These are phyloP conservation scores for Spicauda simplicius DNA, from an alignment of 2,888 invertebrate genomes.

Conservation along the genomic window DNA sequence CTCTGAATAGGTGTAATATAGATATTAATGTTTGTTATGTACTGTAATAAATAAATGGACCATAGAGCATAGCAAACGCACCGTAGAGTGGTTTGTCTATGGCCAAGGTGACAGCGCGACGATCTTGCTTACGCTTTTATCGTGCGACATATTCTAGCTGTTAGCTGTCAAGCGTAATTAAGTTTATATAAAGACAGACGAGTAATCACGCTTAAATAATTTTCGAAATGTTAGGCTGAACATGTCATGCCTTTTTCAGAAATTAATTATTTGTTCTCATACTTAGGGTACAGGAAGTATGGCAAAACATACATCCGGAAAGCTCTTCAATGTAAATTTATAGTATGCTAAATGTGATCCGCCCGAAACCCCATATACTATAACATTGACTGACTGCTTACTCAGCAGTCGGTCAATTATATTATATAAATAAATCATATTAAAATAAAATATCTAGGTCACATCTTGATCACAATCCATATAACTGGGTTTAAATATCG, in stretches of 20 bases:
- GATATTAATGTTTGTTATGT: slow-evolving; percentile 39
- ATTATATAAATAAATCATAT: too few species aligned
- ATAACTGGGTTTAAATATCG: too few species aligned
- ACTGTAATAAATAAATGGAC: slow-evolving; percentile 48
- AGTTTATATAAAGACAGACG: not conserved
- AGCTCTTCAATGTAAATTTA: too few species aligned
- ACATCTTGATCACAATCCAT: too few species aligned
- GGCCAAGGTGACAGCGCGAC: slow-evolving; percentile 6
- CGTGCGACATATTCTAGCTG: not conserved
- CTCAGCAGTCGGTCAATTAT: too few species aligned
- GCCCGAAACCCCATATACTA: too few species aligned
- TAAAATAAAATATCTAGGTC: too few species aligned
- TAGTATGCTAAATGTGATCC: too few species aligned
- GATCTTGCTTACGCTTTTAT: slow-evolving; percentile 5
- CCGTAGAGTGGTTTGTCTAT: slow-evolving; percentile 10
- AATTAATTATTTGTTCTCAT: too few species aligned
- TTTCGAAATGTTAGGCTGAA: not conserved
- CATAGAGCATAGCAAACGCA: slow-evolving; percentile 44
- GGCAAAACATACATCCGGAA: too few species aligned
- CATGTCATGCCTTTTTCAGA: not conserved
- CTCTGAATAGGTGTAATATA: slow-evolving; percentile 51
- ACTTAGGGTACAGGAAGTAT: too few species aligned
- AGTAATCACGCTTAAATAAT: not conserved
- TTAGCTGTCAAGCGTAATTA: not conserved
- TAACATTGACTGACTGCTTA: too few species aligned